Evolutionary conservation across 2,113 vertebrate species (phyloP).

Genomic region (Cyanoramphus novaezelandiae): DNA sequence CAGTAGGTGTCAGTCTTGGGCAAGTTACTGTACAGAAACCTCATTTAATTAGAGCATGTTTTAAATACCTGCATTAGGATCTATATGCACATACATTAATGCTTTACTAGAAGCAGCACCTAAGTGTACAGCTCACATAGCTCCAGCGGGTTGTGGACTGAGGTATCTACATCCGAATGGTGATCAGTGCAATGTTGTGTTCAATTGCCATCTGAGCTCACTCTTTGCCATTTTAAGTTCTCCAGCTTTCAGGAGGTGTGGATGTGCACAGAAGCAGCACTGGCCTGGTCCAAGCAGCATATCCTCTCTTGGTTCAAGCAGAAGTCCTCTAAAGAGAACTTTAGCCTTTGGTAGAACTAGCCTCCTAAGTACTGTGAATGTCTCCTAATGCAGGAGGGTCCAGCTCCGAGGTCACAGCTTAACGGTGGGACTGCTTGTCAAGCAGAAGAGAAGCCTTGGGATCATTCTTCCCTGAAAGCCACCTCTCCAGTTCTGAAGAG

Average conservation of each 20-base stretch:
- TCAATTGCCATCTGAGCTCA: too few species aligned
- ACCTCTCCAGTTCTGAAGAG: background rate
- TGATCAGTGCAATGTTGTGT: fast-evolving
- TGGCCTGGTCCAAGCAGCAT: background rate
- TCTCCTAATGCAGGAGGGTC: background rate
- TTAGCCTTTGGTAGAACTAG: background rate
- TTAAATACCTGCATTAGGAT: fast-evolving
- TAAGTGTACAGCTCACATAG: fast-evolving
- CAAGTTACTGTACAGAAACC: background rate
- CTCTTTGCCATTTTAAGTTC: background rate
- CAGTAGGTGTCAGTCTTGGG: background rate
- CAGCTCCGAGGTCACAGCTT: background rate
- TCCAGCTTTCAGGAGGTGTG: background rate
- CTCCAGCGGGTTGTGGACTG: too few species aligned
- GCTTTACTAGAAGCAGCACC: background rate
- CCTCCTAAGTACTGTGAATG: fast-evolving
- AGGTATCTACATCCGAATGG: fast-evolving
- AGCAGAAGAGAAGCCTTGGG: background rate
- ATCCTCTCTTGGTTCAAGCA: background rate
- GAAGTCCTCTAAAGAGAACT: background rate
- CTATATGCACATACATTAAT: fast-evolving
- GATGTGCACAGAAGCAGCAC: background rate
- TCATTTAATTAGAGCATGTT: background rate
- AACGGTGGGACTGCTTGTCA: background rate
- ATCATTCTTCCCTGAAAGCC: background rate